Base-by-base conservation (phyloP, 2,888 invertebrate species). In the Argyresthia goedartella region DNA sequence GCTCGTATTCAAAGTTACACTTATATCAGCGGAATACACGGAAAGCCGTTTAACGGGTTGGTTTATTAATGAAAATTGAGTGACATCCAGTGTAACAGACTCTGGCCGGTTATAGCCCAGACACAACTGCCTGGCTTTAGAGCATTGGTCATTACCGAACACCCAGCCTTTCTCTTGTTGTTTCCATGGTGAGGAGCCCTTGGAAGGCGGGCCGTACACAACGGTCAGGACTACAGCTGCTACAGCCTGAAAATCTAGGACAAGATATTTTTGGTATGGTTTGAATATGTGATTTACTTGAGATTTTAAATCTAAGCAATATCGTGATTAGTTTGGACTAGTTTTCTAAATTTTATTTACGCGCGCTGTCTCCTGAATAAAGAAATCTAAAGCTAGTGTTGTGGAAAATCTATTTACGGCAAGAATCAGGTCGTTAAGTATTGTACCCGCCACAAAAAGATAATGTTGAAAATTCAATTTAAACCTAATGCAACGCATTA, bases 61-160 rank as follows among this genome's bases (percentile, higher is more conserved):
- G 73, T 69, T 69, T 76, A 78, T 76, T 86, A 86, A 85, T 86
- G 85, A 84, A 82, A 86, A 85, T 85, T 85, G 84, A 86, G 76
- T 68, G 86, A 77, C 81, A 76, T 74, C 66, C 69, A 67, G 63
- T 80, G 80, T 76, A 71, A 70, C 73, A 59, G 59, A 14, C 33
- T 10, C 60, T 56, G 53, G 66, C 65, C 70, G 69, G 69, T 71
- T 81, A 78, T 84, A 80, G 80, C 68, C 65, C 63, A 71, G 67
- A 61, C 68, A 69, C 67, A 66, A 69, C 63, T 55, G 55, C 53
- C 52, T 53, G 25, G 25, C 25, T 25, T 25, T 25, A 25, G 2
- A 25, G 3, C 2, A 25, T 6, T 25, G 25, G 25, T 25, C 25
- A 25, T 25, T 25, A 6, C 25, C 25, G 25, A 52, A 63, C 7